Percentiles rank a stretch among this genome's conserved stretches.
These are phyloP conservation scores for Aleiodes sp. DNA, from an alignment of 1,140 invertebrate species.

Conservation along the genomic window DNA sequence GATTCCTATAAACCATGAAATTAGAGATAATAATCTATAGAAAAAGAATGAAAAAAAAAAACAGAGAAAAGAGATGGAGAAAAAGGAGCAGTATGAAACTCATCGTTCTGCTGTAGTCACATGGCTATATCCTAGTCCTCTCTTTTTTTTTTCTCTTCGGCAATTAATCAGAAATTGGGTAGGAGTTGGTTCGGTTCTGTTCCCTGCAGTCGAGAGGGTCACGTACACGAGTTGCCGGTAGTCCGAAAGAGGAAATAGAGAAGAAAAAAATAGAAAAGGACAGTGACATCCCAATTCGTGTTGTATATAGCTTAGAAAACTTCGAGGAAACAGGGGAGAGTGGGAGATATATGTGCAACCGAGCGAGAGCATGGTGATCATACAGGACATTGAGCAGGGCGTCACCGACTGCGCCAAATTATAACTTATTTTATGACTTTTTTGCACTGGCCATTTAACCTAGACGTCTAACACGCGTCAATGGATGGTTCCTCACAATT, in stretches of 20 bases:
- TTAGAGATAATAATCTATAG: not conserved
- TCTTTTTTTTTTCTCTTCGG: constrained; percentile 28
- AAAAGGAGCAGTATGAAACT: not conserved
- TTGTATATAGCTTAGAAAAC: constrained; percentile 36
- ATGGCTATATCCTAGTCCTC: not conserved
- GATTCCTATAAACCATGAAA: constrained; percentile 19
- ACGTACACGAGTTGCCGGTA: constrained; percentile 4
- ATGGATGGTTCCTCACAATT: constrained; percentile 44
- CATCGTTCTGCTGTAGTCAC: constrained; percentile 9
- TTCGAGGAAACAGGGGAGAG: constrained; percentile 22
- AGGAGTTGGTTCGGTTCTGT: constrained; percentile 42
- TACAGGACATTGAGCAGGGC: constrained; percentile 65
- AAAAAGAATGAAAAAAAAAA: not conserved
- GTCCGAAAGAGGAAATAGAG: not conserved
- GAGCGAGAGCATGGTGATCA: constrained; percentile 64
- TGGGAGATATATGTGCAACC: constrained; percentile 46
- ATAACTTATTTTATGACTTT: constrained; percentile 68
- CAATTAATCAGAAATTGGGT: constrained; percentile 63
- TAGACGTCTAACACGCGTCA: not conserved
- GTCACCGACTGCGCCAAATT: constrained; percentile 65
- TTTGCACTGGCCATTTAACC: constrained; percentile 66
- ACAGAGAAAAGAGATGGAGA: not conserved
- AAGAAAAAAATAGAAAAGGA: constrained; percentile 29
- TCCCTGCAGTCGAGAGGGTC: constrained; percentile 13
- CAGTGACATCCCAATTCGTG: constrained; percentile 46